Conservation (phyloP, 2,888 invertebrate species). For the Caenorhabditis sp. region DNA sequence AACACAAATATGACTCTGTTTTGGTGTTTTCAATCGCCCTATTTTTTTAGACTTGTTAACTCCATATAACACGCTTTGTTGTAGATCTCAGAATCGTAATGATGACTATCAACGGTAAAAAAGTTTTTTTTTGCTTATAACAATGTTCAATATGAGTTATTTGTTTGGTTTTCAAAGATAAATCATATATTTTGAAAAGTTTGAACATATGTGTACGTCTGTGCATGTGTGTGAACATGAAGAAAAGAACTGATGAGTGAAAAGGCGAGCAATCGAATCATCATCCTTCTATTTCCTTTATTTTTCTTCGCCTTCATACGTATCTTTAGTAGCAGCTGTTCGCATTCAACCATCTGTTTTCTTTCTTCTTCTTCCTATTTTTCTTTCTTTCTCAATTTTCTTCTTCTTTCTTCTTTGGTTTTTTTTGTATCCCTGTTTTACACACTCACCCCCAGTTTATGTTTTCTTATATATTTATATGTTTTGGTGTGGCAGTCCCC, state of each 20-base stretch:
- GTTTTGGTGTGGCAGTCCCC: background rate
- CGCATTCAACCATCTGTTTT: background rate
- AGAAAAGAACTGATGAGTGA: background rate
- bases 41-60: too few relatives aligned
- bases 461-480: background rate
- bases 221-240: too few relatives aligned
- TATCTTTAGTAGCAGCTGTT: background rate
- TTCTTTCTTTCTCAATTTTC: background rate
- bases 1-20: too few relatives aligned
- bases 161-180: too few relatives aligned
- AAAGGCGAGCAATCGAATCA: background rate
- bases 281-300: background rate
- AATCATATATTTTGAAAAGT: too few relatives aligned
- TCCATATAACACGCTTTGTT: too few relatives aligned
- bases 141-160: too few relatives aligned
- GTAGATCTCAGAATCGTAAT: too few relatives aligned
- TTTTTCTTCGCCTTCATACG: background rate
- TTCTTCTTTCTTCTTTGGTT: background rate
- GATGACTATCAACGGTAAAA: too few relatives aligned
- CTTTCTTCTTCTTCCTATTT: background rate
- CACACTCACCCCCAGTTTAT: background rate
- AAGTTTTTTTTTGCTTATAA: too few relatives aligned
- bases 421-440: background rate
- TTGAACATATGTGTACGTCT: background rate
- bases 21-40: too few relatives aligned